Evolutionary conservation across 1,140 invertebrate species (phyloP).

Genomic region (Hirudo medicinalis): DNA sequence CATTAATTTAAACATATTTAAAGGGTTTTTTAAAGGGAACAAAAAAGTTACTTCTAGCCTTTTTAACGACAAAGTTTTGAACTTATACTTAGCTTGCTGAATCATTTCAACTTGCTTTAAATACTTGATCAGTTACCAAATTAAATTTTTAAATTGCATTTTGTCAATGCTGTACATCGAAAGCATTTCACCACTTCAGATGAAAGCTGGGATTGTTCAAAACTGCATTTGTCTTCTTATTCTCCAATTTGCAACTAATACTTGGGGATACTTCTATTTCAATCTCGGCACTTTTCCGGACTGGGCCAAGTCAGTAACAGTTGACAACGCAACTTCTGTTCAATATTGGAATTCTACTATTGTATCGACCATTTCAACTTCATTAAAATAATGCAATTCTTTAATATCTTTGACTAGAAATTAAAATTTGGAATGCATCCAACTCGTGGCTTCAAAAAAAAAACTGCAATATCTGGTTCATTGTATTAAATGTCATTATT

Average conservation of each 20-base stretch:
- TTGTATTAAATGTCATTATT: too few relatives aligned
- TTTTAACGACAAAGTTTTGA: not conserved
- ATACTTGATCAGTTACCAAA: not conserved
- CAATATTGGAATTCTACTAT: too few relatives aligned
- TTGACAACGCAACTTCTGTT: too few relatives aligned
- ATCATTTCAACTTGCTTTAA: not conserved
- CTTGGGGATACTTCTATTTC: slow-evolving; percentile 20
- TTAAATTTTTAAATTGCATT: not conserved
- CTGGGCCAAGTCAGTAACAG: slow-evolving; percentile 13
- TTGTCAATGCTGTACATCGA: not conserved
- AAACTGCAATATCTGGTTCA: too few relatives aligned
- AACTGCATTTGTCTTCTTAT: slow-evolving; percentile 19
- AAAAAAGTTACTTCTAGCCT: too few relatives aligned
- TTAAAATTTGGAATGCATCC: too few relatives aligned
- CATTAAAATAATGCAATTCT: too few relatives aligned
- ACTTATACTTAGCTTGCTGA: not conserved
- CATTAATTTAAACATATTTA: too few relatives aligned
- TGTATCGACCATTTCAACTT: too few relatives aligned
- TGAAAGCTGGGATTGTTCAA: slow-evolving; percentile 22
- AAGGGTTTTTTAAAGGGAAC: too few relatives aligned
- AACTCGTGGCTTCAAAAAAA: too few relatives aligned
- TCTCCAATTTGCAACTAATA: slow-evolving; percentile 21
- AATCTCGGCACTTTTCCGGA: slow-evolving; percentile 14
- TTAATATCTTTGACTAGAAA: too few relatives aligned
- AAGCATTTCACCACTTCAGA: slow-evolving; percentile 12